phyloP scores from a whole-genome alignment of 2,888 invertebrate genomes.

The Agrotis clavis region DNA sequence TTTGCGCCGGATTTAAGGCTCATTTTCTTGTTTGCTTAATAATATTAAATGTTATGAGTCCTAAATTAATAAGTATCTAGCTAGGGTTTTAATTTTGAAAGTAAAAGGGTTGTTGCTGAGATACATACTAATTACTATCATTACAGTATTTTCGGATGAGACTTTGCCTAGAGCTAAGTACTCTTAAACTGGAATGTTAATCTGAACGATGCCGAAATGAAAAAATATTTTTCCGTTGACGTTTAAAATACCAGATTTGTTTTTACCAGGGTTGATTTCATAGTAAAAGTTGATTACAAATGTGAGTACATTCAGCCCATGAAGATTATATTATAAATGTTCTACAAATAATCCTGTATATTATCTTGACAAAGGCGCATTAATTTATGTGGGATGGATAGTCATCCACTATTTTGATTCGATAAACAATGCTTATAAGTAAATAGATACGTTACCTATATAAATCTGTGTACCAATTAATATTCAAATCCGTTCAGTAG shows the following conservation, averaged over 20 bases:
- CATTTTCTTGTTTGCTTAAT: slow-evolving; percentile 19
- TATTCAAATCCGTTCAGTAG: too few species aligned
- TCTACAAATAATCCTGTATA: not conserved
- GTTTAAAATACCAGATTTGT: too few species aligned
- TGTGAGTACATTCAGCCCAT: too few species aligned
- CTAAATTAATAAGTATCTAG: slow-evolving; percentile 27
- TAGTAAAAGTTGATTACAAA: too few species aligned
- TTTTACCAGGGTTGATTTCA: too few species aligned
- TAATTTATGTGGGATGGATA: not conserved
- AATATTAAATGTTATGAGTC: slow-evolving; percentile 10
- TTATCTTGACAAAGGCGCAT: not conserved
- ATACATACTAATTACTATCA: slow-evolving; percentile 28
- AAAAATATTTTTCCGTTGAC: too few species aligned
- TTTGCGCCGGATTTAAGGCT: not conserved
- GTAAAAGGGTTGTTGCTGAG: slow-evolving; percentile 4
- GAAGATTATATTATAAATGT: too few species aligned
- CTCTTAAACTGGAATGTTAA: slow-evolving; percentile 9
- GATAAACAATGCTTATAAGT: too few species aligned
- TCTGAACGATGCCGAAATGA: not conserved
- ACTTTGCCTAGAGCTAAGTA: not conserved
- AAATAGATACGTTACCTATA: too few species aligned
- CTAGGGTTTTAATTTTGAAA: slow-evolving; percentile 28
- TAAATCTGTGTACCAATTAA: too few species aligned
- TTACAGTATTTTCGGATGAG: slow-evolving; percentile 12
- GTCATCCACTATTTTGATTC: too few species aligned